Conservation (phyloP, 2,113 vertebrate species). For the Apteryx mantelli region DNA sequence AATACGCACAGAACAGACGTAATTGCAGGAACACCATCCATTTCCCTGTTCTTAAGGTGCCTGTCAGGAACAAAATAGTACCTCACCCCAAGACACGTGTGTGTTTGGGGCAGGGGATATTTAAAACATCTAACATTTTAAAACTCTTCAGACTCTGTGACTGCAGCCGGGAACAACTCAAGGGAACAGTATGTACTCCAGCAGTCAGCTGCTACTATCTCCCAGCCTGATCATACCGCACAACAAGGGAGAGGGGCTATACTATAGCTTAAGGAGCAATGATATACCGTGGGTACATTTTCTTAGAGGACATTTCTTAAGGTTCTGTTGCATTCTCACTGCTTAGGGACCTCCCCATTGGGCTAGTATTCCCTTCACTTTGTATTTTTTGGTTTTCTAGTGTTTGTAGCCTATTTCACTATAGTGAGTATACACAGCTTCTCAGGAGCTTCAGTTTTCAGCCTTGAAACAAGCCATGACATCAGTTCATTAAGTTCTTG, state of each 20-base stretch:
- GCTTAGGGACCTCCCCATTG: not conserved
- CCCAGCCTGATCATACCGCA: not conserved
- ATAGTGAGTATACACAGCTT: not conserved
- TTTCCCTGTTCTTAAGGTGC: not conserved
- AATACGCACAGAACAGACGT: not conserved
- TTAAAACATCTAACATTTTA: not conserved
- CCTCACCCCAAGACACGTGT: not conserved
- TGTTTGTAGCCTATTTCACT: not conserved
- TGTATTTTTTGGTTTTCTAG: not conserved
- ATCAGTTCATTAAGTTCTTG: not conserved
- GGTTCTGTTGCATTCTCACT: not conserved
- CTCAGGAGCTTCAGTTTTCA: not conserved
- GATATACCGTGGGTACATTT: rapidly evolving
- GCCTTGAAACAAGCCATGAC: not conserved
- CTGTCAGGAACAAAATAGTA: not conserved
- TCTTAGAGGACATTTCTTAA: not conserved
- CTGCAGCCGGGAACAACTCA: not conserved
- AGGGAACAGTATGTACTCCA: not conserved
- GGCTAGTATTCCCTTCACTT: not conserved
- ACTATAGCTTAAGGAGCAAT: rapidly evolving
- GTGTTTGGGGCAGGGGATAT: not conserved
- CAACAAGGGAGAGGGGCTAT: not conserved
- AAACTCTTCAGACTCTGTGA: not conserved
- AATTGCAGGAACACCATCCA: not conserved
- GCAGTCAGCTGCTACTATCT: not conserved